A percentile compares a stretch with the other conserved stretches of the same genome.
Conservation (phyloP, 1,140 invertebrate genomes). For the Cyphomyrmex costatus region DNA sequence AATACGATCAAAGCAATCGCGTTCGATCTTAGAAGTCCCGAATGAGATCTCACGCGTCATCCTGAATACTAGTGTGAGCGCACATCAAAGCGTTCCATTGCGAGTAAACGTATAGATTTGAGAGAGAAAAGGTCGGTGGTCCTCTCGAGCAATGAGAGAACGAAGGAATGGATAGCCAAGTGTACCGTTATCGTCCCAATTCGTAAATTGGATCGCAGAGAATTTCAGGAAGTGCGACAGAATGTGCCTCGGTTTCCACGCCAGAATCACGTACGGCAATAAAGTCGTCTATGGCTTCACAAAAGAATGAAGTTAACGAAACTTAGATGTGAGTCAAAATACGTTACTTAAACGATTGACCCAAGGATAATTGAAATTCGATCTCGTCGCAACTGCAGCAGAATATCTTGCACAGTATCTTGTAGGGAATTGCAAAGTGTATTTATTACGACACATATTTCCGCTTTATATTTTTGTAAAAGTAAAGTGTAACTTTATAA, state of each 20-base stretch:
- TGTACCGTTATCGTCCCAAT: slow-evolving; percentile 54
- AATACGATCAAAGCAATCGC: slow-evolving; percentile 54
- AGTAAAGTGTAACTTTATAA: background rate
- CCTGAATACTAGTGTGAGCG: slow-evolving; percentile 11
- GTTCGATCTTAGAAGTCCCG: slow-evolving; percentile 14
- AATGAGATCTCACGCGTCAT: slow-evolving; percentile 24
- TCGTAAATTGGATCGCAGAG: slow-evolving; percentile 70
- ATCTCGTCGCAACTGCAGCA: background rate
- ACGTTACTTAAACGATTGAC: slow-evolving; percentile 6
- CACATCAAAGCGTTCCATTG: slow-evolving; percentile 22
- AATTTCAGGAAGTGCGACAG: slow-evolving; percentile 37
- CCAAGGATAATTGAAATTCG: background rate
- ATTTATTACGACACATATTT: background rate
- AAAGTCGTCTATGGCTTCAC: background rate
- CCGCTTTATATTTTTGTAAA: background rate
- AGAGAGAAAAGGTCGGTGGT: slow-evolving; percentile 17
- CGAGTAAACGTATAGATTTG: background rate
- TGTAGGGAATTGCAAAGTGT: background rate
- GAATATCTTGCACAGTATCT: background rate
- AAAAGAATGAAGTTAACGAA: slow-evolving; percentile 35
- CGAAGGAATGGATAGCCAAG: slow-evolving; percentile 39
- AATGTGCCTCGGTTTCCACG: slow-evolving; percentile 13
- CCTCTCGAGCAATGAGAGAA: slow-evolving; percentile 12
- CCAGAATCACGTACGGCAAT: slow-evolving; percentile 1
- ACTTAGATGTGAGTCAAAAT: background rate